These are phyloP conservation scores for Eleginops maclovinus DNA, from an alignment of 2,113 vertebrate species.

Conservation along the genomic window DNA sequence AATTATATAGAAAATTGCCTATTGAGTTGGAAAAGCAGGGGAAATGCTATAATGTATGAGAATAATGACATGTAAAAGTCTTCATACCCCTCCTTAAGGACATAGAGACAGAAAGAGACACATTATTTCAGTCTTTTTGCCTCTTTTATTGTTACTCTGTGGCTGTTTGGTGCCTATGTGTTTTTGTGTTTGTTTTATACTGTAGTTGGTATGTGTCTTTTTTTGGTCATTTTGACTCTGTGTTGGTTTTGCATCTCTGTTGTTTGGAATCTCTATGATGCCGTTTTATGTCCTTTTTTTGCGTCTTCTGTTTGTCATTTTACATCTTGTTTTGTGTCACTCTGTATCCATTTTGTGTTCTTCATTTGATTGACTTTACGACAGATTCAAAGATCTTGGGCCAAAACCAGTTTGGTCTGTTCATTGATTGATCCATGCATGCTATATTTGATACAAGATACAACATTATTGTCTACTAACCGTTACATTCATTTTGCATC, in stretches of 20 bases:
- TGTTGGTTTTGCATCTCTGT: no score
- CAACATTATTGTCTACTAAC: no score
- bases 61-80: background rate
- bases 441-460: no score
- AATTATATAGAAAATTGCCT: background rate
- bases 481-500: no score
- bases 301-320: background rate
- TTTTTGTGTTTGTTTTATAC: background rate
- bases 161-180: background rate
- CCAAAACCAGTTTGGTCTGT: no score
- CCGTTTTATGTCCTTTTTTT: background rate
- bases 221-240: background rate
- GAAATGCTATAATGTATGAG: background rate
- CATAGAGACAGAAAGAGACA: background rate
- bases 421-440: no score
- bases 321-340: background rate
- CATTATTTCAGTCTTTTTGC: background rate
- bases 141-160: background rate
- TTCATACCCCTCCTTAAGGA: background rate
- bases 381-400: no score
- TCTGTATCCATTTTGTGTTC: background rate
- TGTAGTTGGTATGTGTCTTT: background rate
- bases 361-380: background rate
- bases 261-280: background rate
- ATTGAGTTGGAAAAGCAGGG: background rate